Evolutionary conservation across 1,140 invertebrate genomes (phyloP), one percentile per base, ranked within the genome.

Genomic region (Drosophila virilis): DNA sequence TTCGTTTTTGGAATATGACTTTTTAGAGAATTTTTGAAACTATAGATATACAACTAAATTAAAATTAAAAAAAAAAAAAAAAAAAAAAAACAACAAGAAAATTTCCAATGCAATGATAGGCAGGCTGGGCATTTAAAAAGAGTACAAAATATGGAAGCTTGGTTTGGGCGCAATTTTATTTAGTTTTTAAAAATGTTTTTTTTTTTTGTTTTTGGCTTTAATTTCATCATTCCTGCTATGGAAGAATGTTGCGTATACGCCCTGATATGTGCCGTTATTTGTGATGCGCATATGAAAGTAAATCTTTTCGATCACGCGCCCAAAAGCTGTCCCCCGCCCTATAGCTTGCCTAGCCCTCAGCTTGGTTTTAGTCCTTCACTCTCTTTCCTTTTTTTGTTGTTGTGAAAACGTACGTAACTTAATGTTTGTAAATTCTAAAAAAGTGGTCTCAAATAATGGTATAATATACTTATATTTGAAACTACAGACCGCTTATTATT

Each of bases 341-440:
- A n/a, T 37, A 13, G 58, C 48, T 64, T 35, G 68, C 61, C 51
- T 28, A 52, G 43, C 43, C 46, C 42, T 70, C 57, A 61, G 68
- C 67, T 54, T 75, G 80, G 74, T 74, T 80, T 68, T 88, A 91
- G 90, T 91, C 90, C 90, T 91, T 90, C 76, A 61, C 85, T 91
- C 90, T 91, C 90, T 80, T 91, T 76, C 86, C 80, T 75, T 82
- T 72, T 71, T 42, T 73, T 78, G 52, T 71, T 72, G 46, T 71
- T 76, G 61, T 75, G 32, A 28, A 58, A 54, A 52, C 28, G 35
- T 35, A 54, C 28, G 35, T 35, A 59, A 35, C 22, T 45, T 67
- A 54, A 64, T 48, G n/a, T 68, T 10, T 10, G 46, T 68, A 40
- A 32, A 84, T 38, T 46, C 67, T 83, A 84, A 83, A 76, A 84